Conservation (phyloP, 2,888 invertebrate species). For the Sphecodes monilicornis region DNA sequence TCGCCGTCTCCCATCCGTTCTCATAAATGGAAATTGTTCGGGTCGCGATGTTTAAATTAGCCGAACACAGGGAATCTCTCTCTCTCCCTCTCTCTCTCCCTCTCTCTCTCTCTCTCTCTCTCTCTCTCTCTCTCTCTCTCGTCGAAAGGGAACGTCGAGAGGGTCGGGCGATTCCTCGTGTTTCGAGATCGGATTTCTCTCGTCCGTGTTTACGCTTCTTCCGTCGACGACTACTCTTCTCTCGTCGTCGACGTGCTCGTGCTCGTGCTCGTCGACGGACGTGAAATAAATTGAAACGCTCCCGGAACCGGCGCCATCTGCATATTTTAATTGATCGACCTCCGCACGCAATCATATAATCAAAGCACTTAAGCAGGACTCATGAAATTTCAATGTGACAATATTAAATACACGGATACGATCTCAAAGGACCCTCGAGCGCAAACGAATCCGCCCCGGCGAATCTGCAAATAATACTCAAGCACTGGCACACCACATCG, state of each 20-base stretch:
- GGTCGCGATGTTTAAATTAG: conserved; percentile 9
- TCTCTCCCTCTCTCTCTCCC: background rate
- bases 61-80: background rate
- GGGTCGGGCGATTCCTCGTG: background rate
- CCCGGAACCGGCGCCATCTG: conserved; percentile 19
- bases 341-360: conserved; percentile 30
- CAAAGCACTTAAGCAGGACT: conserved; percentile 36
- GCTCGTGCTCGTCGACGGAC: background rate
- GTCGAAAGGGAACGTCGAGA: background rate
- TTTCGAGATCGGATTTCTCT: background rate
- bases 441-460: conserved; percentile 10
- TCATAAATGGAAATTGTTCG: background rate
- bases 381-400: conserved; percentile 52
- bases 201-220: background rate
- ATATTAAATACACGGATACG: conserved; percentile 44
- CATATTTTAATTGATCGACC: conserved; percentile 55
- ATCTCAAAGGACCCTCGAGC: conserved; percentile 29
- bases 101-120: background rate
- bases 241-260: background rate
- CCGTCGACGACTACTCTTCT: background rate
- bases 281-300: conserved; percentile 28
- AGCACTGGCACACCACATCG: background rate
- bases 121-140: background rate
- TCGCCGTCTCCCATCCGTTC: background rate
- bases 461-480: conserved; percentile 48